These are phyloP conservation scores for Sturmia bella DNA, from an alignment of 2,888 invertebrate genomes.

Conservation along the genomic window DNA sequence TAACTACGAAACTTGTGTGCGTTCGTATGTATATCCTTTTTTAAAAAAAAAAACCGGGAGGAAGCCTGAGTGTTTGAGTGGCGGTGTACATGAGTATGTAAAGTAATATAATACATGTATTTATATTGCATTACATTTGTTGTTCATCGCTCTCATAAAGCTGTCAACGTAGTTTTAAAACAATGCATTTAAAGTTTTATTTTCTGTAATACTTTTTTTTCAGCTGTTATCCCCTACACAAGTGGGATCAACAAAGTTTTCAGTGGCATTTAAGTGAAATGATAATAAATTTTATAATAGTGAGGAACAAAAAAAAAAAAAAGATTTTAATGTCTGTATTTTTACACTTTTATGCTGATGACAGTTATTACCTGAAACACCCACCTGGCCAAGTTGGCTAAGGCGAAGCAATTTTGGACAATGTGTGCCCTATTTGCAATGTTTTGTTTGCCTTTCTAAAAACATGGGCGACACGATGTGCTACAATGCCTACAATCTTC, in stretches of 20 bases:
- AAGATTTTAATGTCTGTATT: conserved; percentile 6
- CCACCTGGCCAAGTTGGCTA: no score
- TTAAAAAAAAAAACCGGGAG: neutral
- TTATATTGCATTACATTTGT: conserved; percentile 25
- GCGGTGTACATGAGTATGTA: conserved; percentile 13
- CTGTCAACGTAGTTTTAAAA: conserved; percentile 58
- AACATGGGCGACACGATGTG: no score
- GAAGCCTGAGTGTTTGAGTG: conserved; percentile 10
- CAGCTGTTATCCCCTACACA: neutral
- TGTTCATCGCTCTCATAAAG: conserved; percentile 50
- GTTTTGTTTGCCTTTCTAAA: no score
- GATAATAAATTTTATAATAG: conserved; percentile 40
- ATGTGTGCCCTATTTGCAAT: no score
- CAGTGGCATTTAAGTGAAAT: conserved; percentile 24
- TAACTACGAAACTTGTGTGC: neutral
- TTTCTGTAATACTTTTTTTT: neutral
- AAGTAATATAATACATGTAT: conserved; percentile 5
- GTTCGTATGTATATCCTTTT: neutral
- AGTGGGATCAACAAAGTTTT: conserved; percentile 46
- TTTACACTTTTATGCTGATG: conserved; percentile 35
- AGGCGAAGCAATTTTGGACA: no score
- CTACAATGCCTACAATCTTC: no score
- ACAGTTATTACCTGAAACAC: conserved; percentile 36
- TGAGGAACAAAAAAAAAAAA: neutral
- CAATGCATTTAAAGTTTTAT: conserved; percentile 32